Evolutionary conservation across 1,140 invertebrate genomes (phyloP).

Genomic region (Macrobrachium nipponense): DNA sequence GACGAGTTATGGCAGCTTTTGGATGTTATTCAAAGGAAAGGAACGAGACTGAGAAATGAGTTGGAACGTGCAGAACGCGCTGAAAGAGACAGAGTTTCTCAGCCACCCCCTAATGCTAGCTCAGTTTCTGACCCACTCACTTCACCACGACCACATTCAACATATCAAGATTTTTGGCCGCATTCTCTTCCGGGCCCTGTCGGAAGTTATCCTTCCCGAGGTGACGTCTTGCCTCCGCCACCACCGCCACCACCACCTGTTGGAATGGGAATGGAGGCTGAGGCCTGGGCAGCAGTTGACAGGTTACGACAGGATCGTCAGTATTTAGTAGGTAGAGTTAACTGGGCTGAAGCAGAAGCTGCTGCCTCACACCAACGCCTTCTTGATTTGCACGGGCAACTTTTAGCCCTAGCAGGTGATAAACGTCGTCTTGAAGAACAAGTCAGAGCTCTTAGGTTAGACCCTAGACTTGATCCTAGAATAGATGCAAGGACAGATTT

Average conservation of each 20-base stretch:
- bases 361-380: slow-evolving; percentile 61
- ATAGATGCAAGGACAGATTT: neutral
- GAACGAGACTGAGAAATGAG: slow-evolving; percentile 80
- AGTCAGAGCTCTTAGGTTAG: slow-evolving; percentile 43
- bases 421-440: slow-evolving; percentile 60
- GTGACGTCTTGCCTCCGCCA: slow-evolving; percentile 21
- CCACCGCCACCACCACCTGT: slow-evolving; percentile 35
- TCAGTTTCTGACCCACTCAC: slow-evolving; percentile 25
- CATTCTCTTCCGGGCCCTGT: slow-evolving; percentile 57
- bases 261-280: slow-evolving; percentile 41
- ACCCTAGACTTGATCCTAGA: slow-evolving; percentile 23
- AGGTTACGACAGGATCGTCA: slow-evolving; percentile 76
- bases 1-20: slow-evolving; percentile 87
- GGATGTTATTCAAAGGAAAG: slow-evolving; percentile 85
- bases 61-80: slow-evolving; percentile 67
- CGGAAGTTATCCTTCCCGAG: slow-evolving; percentile 17
- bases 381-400: slow-evolving; percentile 58
- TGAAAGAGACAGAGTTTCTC: slow-evolving; percentile 21
- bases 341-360: slow-evolving; percentile 58
- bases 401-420: slow-evolving; percentile 56
- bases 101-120: slow-evolving; percentile 18
- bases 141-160: slow-evolving; percentile 15
- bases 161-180: slow-evolving; percentile 54
- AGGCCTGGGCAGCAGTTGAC: slow-evolving; percentile 71
- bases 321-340: slow-evolving; percentile 70